These are phyloP conservation scores for Baccha elongata DNA, from an alignment of 2,888 invertebrate genomes.

Conservation along the genomic window DNA sequence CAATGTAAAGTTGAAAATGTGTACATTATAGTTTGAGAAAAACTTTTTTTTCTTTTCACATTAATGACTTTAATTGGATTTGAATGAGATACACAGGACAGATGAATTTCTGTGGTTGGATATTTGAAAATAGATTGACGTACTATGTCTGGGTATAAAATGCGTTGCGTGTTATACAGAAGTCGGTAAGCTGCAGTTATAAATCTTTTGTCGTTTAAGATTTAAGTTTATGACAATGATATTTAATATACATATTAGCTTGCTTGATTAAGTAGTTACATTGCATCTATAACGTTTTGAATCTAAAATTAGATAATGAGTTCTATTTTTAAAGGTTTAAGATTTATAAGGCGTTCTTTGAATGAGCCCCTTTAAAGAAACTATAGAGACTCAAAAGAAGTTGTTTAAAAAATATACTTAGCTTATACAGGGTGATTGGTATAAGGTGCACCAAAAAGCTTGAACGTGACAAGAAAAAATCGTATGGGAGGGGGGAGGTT, in stretches of 20 bases:
- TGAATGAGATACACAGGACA: conserved; percentile 33
- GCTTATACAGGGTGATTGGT: no score
- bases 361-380: no score
- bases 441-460: no score
- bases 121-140: conserved; percentile 25
- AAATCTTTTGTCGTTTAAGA: not conserved
- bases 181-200: not conserved
- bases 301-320: not conserved
- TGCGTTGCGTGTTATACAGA: not conserved
- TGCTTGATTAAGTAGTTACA: not conserved
- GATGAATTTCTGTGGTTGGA: conserved; percentile 24
- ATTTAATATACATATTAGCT: not conserved
- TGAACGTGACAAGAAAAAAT: no score
- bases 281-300: not conserved
- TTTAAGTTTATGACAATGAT: not conserved
- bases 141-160: not conserved
- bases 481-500: no score
- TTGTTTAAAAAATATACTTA: no score
- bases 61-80: conserved; percentile 41
- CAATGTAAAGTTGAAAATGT: not conserved
- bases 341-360: no score
- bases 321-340: no score
- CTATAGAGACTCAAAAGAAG: no score
- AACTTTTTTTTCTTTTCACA: not conserved
- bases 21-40: not conserved